These are phyloP conservation scores for Hypocryptadius cinnamomeus DNA, from an alignment of 2,113 vertebrate species.

Conservation along the genomic window DNA sequence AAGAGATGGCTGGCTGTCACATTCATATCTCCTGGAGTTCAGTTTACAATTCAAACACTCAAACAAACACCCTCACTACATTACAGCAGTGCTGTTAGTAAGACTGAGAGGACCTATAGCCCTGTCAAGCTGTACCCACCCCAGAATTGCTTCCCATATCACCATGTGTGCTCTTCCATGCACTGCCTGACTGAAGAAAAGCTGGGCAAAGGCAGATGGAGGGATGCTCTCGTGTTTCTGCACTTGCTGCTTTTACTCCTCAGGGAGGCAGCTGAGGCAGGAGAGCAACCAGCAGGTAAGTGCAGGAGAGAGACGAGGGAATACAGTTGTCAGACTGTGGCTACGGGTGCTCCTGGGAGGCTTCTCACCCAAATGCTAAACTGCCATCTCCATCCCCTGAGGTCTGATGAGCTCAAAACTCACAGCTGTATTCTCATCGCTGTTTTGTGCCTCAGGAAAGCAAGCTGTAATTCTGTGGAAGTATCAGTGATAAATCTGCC, in stretches of 20 bases:
- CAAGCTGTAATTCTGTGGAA: neutral
- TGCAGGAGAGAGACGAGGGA: neutral
- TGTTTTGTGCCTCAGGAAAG: neutral
- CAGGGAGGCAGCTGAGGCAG: neutral
- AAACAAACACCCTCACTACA: neutral
- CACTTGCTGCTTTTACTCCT: neutral
- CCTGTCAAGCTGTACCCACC: neutral
- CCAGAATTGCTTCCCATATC: neutral
- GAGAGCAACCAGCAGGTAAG: neutral
- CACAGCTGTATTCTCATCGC: neutral
- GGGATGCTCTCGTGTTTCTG: neutral
- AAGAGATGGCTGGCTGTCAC: neutral
- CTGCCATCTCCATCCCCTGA: neutral
- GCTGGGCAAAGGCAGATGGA: neutral
- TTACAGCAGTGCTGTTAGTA: neutral
- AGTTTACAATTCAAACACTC: neutral
- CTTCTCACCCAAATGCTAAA: neutral
- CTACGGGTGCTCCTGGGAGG: neutral
- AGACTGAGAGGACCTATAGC: neutral
- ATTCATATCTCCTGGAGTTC: neutral
- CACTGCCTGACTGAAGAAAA: neutral
- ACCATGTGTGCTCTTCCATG: rapidly evolving
- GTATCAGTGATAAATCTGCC: neutral
- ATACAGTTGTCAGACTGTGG: neutral
- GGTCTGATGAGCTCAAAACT: neutral